Conservation (phyloP, 2,888 invertebrate genomes). For the Watsonalla cultraria region DNA sequence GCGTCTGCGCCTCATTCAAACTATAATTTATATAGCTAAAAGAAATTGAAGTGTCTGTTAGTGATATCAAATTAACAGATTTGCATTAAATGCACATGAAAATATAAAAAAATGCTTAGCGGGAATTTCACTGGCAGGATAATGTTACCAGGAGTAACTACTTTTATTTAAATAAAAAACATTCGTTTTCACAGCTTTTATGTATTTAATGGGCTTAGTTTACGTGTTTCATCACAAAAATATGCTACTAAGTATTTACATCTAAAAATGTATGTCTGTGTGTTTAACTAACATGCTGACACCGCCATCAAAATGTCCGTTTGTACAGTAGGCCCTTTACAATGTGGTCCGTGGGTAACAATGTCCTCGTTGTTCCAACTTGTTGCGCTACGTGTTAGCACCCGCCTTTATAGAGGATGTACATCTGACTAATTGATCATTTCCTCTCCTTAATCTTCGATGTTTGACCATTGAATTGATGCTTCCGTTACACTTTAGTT, state of each 20-base stretch:
- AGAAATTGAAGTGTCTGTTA: no score
- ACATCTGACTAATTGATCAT: conserved; percentile 32
- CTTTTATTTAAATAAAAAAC: no score
- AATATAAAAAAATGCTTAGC: no score
- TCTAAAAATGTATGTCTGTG: no score
- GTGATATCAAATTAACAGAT: no score
- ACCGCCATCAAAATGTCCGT: neutral
- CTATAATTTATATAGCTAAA: conserved; percentile 1
- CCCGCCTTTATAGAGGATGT: conserved; percentile 31
- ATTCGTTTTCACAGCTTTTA: no score
- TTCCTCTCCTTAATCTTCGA: conserved; percentile 27
- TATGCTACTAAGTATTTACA: no score
- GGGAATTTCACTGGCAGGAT: no score
- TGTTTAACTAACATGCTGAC: neutral
- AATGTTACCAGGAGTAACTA: no score
- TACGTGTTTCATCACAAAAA: no score
- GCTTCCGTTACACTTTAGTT: conserved; percentile 9
- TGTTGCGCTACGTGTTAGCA: neutral
- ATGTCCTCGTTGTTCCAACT: neutral
- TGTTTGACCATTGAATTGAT: conserved; percentile 26
- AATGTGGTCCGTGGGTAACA: neutral
- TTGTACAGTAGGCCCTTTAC: neutral
- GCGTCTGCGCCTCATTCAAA: conserved; percentile 17
- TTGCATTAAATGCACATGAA: no score
- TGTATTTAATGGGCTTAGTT: no score